Conservation (phyloP, 2,113 vertebrate genomes). For the Danionella cerebrum region DNA sequence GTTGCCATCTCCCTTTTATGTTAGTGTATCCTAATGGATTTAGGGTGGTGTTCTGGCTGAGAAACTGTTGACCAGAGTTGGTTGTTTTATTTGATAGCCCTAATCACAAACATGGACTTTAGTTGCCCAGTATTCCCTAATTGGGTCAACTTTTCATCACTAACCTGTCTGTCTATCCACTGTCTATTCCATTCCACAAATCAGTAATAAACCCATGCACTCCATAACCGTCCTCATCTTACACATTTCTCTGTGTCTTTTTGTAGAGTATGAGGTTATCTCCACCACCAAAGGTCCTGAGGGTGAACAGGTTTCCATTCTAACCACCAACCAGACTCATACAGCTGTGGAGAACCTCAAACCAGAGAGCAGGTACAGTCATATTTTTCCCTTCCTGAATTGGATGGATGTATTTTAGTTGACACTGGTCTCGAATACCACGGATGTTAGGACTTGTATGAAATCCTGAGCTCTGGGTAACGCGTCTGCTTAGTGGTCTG, state of each 20-base stretch:
- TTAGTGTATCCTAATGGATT: too few species aligned
- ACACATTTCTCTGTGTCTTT: background rate
- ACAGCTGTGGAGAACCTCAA: slow-evolving; percentile 90
- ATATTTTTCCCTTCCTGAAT: background rate
- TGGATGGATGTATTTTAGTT: slow-evolving; percentile 10
- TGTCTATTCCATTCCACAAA: too few species aligned
- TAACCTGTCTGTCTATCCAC: too few species aligned
- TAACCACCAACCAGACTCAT: slow-evolving; percentile 89
- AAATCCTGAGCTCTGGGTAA: background rate
- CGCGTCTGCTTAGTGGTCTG: slow-evolving; percentile 1
- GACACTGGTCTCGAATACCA: background rate
- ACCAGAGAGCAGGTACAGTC: slow-evolving; percentile 83
- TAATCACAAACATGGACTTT: too few species aligned
- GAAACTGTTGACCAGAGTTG: too few species aligned
- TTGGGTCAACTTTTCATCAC: too few species aligned
- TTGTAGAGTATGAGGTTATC: slow-evolving; percentile 84
- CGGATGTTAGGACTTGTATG: background rate
- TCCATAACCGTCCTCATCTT: too few species aligned
- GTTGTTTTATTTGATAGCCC: too few species aligned
- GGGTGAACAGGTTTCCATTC: slow-evolving; percentile 78
- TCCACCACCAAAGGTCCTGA: slow-evolving; percentile 79
- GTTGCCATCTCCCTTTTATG: too few species aligned
- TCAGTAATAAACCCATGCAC: too few species aligned
- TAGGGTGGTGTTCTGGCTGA: too few species aligned
- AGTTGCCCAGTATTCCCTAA: too few species aligned